Base-by-base conservation (phyloP, 2,113 vertebrate genomes). In the Esox niger region DNA sequence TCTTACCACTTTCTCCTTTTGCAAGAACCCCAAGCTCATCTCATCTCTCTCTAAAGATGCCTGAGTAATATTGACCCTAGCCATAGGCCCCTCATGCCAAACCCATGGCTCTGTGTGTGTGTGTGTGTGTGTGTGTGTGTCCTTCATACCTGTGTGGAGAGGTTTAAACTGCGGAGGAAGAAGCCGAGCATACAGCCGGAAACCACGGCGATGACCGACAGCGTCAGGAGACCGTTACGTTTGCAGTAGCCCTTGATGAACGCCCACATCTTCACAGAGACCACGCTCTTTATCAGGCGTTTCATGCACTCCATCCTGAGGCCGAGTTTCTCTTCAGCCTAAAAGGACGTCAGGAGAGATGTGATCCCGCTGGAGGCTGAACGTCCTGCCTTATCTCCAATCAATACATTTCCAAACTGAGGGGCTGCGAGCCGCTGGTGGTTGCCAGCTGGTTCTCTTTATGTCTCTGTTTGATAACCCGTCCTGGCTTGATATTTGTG, bases 161-260 rank as follows among this genome's bases (percentile, higher is more conserved):
- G 86, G 79, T 94, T 89, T 67, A 94, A 35, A 0, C 85, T 74
- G 62, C 94, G 80, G n/a, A 95, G 84, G 35, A 89, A 27, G 77
- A 93, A 94, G 6, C 94, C 94, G 23, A 95, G 82, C 4, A 90
- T 71, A 64, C 94, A 95, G 2, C 94, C 94, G 0, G 89, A 89
- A 46, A 90, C 75, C 0, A 95, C 93, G 0, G 94, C 94, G 0
- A 95, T 81, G 33, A 95, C 84, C 0, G 94, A 95, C 2, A 95
- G 90, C 0, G 91, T 93, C 82, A 95, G 60, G 63, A 95, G 90
- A 9, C 94, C 93, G 7, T 95, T 95, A 64, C 84, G 90, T 29
- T 8, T 79, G 89, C 93, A 93, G 86, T 92, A 95, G 47, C 86
- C 86, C 62, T 13, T 82, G 0, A 83, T 2, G 21, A 83, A 49